Base-by-base conservation (phyloP, 2,113 vertebrate species). In the Euleptes europaea region DNA sequence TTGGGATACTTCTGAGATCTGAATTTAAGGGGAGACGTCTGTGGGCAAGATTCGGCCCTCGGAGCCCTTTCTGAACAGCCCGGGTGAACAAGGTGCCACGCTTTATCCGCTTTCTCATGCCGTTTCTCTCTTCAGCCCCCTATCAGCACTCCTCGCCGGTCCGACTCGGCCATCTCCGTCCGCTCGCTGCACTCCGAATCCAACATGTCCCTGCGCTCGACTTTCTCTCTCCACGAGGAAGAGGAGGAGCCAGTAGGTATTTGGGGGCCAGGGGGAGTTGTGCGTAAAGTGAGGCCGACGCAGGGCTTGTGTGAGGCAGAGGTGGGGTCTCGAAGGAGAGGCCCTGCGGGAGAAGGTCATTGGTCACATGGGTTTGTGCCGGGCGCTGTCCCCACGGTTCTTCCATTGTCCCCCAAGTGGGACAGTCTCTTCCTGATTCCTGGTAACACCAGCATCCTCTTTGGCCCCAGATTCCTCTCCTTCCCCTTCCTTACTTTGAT, bases 171-270 rank as follows among this genome's bases (percentile, higher is more conserved):
- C 78, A 99, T 99, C 95, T 99, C 99, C 0, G 94, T 99, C 70
- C 98, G 98, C 57, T 99, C 99, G 0, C 92, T 99, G 87, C 99
- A 99, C 91, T 99, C 99, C 0, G 99, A 99, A 95, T 99, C 99
- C 96, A 99, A 97, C 97, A 99, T 99, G 98, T 99, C 99, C 80
- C 89, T 99, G 91, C 98, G 99, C 89, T 99, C 99, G 66, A 99
- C 98, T 0, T 99, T 99, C 95, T 99, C 99, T 0, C 97, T 99
- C 89, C 98, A 99, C 0, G 99, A 99, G 91, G 99, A 99, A 93
- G 98, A 99, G 90, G 99, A 99, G 89, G 99, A 99, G 96, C 97
- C 95, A 94, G 99, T 99, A 96, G 78, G 97, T 94, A 90, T 93
- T 90, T 83, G 88, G 92, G 84, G 49, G 38, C 5, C 15, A 17